Evolutionary conservation across 2,113 vertebrate species (phyloP).

Genomic region (Cinclus cinclus): DNA sequence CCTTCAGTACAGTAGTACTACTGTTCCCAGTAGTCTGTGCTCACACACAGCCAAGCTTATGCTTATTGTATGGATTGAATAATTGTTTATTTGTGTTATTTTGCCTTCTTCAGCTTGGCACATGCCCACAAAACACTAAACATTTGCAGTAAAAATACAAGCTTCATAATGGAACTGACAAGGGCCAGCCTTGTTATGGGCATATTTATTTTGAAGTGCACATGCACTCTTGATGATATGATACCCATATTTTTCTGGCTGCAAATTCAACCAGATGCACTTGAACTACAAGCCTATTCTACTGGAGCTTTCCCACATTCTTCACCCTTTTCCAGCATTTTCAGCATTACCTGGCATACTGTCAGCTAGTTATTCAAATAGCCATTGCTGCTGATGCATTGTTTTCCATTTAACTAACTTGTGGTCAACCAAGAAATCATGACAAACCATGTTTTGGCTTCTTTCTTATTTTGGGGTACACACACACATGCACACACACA

Average conservation of each 20-base stretch:
- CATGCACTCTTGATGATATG: background rate
- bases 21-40: background rate
- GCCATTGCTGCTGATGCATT: background rate
- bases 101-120: background rate
- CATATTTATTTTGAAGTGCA: background rate
- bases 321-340: background rate
- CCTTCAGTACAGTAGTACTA: background rate
- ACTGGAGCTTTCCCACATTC: background rate
- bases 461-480: background rate
- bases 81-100: background rate
- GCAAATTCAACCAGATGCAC: background rate
- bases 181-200: background rate
- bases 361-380: background rate
- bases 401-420: background rate
- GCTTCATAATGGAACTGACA: background rate
- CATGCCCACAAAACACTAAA: fast-evolving
- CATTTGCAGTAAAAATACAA: background rate
- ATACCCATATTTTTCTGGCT: background rate
- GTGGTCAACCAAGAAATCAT: background rate
- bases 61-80: background rate
- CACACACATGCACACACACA: fast-evolving
- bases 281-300: background rate
- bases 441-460: background rate
- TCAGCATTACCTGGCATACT: background rate
- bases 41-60: background rate